Percentiles rank a stretch among this genome's conserved stretches.
These are phyloP conservation scores for Vombatus ursinus DNA, from an alignment of 2,113 vertebrate genomes.

Conservation along the genomic window DNA sequence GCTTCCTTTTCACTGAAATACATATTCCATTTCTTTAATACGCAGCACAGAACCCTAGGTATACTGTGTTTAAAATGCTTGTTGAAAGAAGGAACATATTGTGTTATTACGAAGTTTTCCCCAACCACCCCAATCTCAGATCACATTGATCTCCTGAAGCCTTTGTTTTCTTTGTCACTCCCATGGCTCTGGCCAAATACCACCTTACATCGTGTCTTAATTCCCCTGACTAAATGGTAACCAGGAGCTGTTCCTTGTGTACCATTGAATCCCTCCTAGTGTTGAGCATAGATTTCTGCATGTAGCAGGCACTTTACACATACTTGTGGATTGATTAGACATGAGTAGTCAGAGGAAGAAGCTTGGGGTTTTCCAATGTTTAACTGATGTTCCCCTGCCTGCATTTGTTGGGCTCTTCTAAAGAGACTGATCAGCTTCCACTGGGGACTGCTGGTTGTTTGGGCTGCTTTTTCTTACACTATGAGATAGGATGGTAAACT, in stretches of 20 bases:
- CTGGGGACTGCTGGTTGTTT: neutral
- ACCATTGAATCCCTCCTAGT: neutral
- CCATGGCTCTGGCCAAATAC: neutral
- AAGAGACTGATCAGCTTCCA: neutral
- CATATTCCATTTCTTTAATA: neutral
- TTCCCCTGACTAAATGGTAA: neutral
- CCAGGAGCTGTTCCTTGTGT: neutral
- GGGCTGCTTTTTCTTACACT: neutral
- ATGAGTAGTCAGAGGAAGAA: neutral
- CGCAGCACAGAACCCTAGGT: neutral
- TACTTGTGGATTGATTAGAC: neutral
- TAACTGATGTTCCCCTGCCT: neutral
- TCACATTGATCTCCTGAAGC: neutral
- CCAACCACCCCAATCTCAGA: neutral
- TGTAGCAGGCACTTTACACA: neutral
- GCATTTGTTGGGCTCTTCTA: neutral
- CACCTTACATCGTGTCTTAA: neutral
- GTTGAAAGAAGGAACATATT: neutral
- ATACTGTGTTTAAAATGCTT: neutral
- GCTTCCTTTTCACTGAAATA: neutral
- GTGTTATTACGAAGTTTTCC: neutral
- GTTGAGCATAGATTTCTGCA: neutral
- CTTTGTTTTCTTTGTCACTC: neutral
- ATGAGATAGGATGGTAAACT: slow-evolving; percentile 36
- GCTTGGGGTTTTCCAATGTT: neutral